Evolutionary conservation across 2,797 vertebrate species (phyloP), one percentile per base, ranked within the genome.

Genomic region (Loris lydekkerianus): DNA sequence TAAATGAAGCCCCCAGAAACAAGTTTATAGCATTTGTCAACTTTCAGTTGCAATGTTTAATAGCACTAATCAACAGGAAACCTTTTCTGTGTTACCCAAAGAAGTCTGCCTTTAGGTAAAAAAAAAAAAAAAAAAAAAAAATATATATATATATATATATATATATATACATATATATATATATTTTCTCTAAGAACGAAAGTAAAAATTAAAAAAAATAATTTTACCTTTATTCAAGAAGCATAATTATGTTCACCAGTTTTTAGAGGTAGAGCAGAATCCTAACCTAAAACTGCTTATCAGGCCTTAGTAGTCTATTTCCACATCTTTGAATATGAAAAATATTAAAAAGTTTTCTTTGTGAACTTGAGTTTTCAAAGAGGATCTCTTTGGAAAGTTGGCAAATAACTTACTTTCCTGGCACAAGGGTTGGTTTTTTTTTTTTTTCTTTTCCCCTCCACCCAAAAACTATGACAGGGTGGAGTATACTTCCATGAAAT

Each of bases 401-500:
- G 96, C 97, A 92, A 3, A 86, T 53, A 27, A 27, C 69, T 95
- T 78, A 60, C 20, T 95, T 96, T 98, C 95, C 96, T 98, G 97
- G 97, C 96, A 96, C 0, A 1, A 77, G 34, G 31, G 94, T 94
- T 95, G 60, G 17, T 43, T 29, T 81, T 40, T 53, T 90, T 86
- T 76, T 96, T 34, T n/a, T 91, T 75, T 0, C 1, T 37, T 94
- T 43, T 53, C 56, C 81, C 93, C 96, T 89, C 97, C 98, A 96
- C 89, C 91, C 95, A 95, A n/a, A n/a, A 60, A 82, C 97, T 31
- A 40, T 97, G 97, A 94, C 92, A 93, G 98, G 98, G 97, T 97
- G 98, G 98, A 96, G 98, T 96, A 65, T 83, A 77, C 93, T 93
- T 92, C 60, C 96, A 96, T 95, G 97, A 97, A 97, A 96, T 97